Base-by-base conservation (phyloP, 2,888 invertebrate genomes). In the Acrocera orbiculus region DNA sequence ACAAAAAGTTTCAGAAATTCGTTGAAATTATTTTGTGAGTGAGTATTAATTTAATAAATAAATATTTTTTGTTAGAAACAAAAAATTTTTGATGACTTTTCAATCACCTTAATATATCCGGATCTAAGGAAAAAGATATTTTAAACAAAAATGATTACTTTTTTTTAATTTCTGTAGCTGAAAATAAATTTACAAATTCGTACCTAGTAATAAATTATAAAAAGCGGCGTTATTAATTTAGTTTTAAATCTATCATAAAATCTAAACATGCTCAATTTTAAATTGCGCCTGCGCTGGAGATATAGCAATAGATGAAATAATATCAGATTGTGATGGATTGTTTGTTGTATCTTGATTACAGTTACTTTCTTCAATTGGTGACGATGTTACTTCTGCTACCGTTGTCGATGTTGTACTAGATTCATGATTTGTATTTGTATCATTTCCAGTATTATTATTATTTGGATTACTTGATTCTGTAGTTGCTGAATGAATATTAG, bases 201-300 rank as follows among this genome's bases (percentile, higher is more conserved):
- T n/a, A n/a, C n/a, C n/a, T n/a, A n/a, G n/a, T n/a, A n/a, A n/a
- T n/a, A n/a, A n/a, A n/a, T n/a, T n/a, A n/a, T n/a, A n/a, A n/a
- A n/a, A n/a, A n/a, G n/a, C n/a, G n/a, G n/a, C n/a, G n/a, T n/a
- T n/a, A n/a, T n/a, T n/a, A 17, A 17, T 28, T 8, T 17, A 28
- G 10, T 9, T 17, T 9, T 7, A 16, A 17, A 29, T 16, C n/a
- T 17, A 13, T 11, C 11, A 17, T 13, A 33, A 11, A 17, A 39
- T 42, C 52, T 57, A 58, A 44, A 60, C 56, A 38, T 56, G 52
- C 44, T 60, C 60, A 39, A 60, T 58, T 48, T 60, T 60, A 36
- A 60, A 60, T 40, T 48, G 52, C 38, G 55, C 53, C 25, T 51
- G 49, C 37, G 47, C 49, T 9, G 58, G 54, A 10, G 58, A 57